A percentile compares a stretch with the other conserved stretches of the same genome.
These are phyloP conservation scores for Scrobipalpa costella DNA, from an alignment of 2,888 invertebrate species.

Conservation along the genomic window DNA sequence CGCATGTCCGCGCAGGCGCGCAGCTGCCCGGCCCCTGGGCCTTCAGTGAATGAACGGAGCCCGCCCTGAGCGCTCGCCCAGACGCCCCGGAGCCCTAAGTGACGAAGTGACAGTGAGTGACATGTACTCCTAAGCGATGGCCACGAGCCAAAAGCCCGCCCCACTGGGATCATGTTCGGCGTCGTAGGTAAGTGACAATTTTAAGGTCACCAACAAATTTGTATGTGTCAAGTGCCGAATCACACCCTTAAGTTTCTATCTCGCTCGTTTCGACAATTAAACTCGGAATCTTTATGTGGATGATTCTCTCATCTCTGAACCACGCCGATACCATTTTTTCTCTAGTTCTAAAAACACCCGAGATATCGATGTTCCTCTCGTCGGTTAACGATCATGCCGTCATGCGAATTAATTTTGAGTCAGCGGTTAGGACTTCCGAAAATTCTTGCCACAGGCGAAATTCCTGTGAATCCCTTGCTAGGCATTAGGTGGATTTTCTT, in stretches of 20 bases:
- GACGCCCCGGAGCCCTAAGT: conserved; percentile 48
- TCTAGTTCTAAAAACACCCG: neutral
- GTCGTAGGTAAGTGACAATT: conserved; percentile 63
- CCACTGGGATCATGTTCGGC: conserved; percentile 68
- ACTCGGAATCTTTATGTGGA: conserved; percentile 9
- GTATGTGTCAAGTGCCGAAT: neutral
- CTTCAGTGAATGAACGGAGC: conserved; percentile 70
- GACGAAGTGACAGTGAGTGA: conserved; percentile 58
- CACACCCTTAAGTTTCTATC: conserved; percentile 16
- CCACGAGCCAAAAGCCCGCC: conserved; percentile 69
- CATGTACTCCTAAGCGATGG: conserved; percentile 67
- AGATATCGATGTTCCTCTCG: neutral
- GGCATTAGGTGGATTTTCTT: neutral
- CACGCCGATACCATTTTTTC: neutral
- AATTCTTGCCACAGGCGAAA: conserved; percentile 1
- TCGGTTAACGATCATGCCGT: neutral
- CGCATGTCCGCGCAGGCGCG: conserved; percentile 72
- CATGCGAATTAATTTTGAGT: conserved; percentile 1
- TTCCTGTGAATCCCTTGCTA: neutral
- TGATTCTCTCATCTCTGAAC: neutral
- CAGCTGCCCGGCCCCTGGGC: conserved; percentile 61
- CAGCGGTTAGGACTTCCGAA: conserved; percentile 2
- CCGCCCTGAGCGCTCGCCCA: conserved; percentile 54
- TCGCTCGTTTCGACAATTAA: conserved; percentile 12
- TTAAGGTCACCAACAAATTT: conserved; percentile 61